These are phyloP conservation scores for Cyprinodon variegatus DNA, from an alignment of 2,113 vertebrate species.

Conservation along the genomic window DNA sequence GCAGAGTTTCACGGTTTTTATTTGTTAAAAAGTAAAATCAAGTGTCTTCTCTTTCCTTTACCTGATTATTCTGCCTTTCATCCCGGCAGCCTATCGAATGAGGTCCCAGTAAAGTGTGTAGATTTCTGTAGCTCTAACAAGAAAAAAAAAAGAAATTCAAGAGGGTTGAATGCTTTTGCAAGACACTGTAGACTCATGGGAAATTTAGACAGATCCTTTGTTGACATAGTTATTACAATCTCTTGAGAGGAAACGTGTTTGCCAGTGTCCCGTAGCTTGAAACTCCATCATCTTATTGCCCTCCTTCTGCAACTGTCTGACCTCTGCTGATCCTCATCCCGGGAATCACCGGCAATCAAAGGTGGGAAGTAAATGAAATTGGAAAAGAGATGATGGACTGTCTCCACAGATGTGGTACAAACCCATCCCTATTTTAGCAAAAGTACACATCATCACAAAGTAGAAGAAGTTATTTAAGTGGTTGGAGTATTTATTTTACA, in stretches of 20 bases:
- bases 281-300: conserved; percentile 59
- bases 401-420: conserved; percentile 47
- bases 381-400: conserved; percentile 28
- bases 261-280: conserved; percentile 38
- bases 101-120: neutral
- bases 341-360: conserved; percentile 27
- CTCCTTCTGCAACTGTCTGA: conserved; percentile 58
- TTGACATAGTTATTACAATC: conserved; percentile 1
- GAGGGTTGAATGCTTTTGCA: neutral
- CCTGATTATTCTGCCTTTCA: neutral
- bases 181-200: neutral
- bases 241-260: conserved; percentile 49
- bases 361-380: conserved; percentile 50
- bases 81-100: neutral
- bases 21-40: neutral
- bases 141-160: neutral
- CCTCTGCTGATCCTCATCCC: conserved; percentile 58
- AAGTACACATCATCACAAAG: conserved; percentile 49
- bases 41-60: neutral
- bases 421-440: conserved; percentile 61
- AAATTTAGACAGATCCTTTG: neutral
- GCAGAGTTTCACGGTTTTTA: neutral
- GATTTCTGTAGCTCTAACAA: neutral
- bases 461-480: conserved; percentile 26
- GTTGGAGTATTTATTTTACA: conserved; percentile 32